phyloP scores from a whole-genome alignment of 2,797 vertebrate species.

The Hozukius guyotensis region DNA sequence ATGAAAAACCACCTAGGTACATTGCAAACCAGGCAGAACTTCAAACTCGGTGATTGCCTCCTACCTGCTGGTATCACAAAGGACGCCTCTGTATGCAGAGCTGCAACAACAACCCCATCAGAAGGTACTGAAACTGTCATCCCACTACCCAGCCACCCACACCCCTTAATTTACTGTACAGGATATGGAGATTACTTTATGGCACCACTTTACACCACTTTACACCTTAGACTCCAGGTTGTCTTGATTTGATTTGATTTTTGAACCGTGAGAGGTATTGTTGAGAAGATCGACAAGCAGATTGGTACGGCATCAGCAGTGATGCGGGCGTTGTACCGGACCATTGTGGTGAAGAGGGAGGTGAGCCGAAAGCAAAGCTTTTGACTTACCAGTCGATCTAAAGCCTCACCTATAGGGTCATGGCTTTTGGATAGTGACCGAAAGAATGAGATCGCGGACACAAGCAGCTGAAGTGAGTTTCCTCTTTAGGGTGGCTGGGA shows the following conservation, averaged over 20 bases:
- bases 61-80: slow-evolving; percentile 78
- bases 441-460: not conserved
- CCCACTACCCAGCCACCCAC: not conserved
- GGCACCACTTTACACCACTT: not conserved
- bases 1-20: not conserved
- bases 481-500: no score
- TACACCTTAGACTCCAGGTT: not conserved
- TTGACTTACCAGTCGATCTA: not conserved
- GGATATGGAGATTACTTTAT: slow-evolving; percentile 23
- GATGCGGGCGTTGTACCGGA: not conserved
- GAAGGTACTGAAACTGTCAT: slow-evolving; percentile 12
- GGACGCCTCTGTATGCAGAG: slow-evolving; percentile 43
- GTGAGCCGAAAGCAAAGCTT: not conserved
- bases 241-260: not conserved
- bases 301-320: not conserved
- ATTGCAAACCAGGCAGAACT: slow-evolving; percentile 80
- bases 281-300: not conserved
- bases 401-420: not conserved
- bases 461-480: not conserved
- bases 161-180: not conserved
- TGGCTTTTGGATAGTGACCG: not conserved
- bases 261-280: not conserved
- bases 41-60: slow-evolving; percentile 54
- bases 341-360: not conserved
- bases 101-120: slow-evolving; percentile 20